These are phyloP conservation scores for Monochamus alternatus DNA, from an alignment of 2,888 invertebrate genomes.

Conservation along the genomic window DNA sequence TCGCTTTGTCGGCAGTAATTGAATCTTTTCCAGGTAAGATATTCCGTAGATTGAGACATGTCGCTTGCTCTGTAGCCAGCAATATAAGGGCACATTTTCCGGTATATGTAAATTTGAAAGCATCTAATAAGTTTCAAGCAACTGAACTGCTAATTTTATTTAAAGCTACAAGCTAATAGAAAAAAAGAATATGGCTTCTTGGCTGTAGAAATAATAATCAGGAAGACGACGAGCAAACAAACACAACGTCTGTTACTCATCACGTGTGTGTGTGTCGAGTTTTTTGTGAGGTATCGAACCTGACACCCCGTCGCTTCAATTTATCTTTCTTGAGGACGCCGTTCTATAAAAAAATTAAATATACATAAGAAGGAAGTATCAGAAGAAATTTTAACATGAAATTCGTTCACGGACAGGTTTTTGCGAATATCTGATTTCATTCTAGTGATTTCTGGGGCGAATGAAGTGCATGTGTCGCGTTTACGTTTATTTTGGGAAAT, in stretches of 20 bases:
- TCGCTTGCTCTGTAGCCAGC: no score
- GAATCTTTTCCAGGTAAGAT: no score
- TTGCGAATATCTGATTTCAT: slow-evolving; percentile 36
- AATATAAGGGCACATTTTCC: no score
- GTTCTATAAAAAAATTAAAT: slow-evolving; percentile 24
- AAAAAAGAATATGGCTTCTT: no score
- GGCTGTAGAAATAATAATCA: slow-evolving; percentile 1
- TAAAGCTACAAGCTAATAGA: no score
- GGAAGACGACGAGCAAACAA: slow-evolving; percentile 8
- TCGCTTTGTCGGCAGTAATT: no score
- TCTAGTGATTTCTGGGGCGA: neutral
- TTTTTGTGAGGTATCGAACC: slow-evolving; percentile 34
- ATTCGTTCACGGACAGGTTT: slow-evolving; percentile 20
- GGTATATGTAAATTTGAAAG: no score
- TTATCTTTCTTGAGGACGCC: slow-evolving; percentile 23
- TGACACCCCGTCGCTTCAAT: slow-evolving; percentile 43
- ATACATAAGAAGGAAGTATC: slow-evolving; percentile 35
- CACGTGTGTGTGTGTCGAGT: slow-evolving; percentile 25
- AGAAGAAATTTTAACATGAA: slow-evolving; percentile 19
- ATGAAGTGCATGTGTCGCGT: no score
- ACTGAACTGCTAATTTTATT: no score
- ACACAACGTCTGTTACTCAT: slow-evolving; percentile 15
- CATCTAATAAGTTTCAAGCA: no score
- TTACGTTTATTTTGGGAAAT: no score
- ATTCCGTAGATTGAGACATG: no score